These are phyloP conservation scores for Triops cancriformis DNA, from an alignment of 1,140 invertebrate genomes.

Conservation along the genomic window DNA sequence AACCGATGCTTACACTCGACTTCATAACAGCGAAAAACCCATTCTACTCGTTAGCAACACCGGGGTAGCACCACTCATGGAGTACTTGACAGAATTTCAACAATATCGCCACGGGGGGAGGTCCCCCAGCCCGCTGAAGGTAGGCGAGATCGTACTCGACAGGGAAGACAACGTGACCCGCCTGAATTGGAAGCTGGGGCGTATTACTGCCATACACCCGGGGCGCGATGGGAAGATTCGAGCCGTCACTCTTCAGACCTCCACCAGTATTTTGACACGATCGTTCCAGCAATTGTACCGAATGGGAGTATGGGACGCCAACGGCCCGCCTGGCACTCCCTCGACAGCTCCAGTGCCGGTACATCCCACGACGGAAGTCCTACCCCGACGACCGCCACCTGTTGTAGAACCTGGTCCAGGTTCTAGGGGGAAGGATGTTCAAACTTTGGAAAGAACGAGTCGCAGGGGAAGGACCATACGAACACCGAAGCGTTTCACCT, in stretches of 20 bases:
- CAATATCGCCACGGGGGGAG: background rate
- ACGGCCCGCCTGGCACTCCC: background rate
- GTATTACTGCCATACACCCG: constrained; percentile 28
- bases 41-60: constrained; percentile 35
- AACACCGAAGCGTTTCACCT: background rate
- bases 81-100: background rate
- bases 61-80: constrained; percentile 36
- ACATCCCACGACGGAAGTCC: background rate
- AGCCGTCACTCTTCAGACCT: constrained; percentile 32
- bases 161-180: background rate
- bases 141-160: background rate
- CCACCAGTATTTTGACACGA: constrained; percentile 30
- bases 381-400: background rate
- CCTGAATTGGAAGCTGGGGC: constrained; percentile 33
- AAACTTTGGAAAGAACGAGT: background rate
- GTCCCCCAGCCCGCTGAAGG: background rate
- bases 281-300: constrained; percentile 31
- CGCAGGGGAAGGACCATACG: background rate
- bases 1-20: constrained; percentile 34
- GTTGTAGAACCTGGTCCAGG: background rate
- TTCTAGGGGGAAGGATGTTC: background rate
- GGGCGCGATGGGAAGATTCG: constrained; percentile 33
- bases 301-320: constrained; percentile 12
- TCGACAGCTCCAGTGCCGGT: background rate
- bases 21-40: constrained; percentile 19